Base-by-base conservation (phyloP, 2,888 invertebrate genomes). In the Melanostoma scalare region DNA sequence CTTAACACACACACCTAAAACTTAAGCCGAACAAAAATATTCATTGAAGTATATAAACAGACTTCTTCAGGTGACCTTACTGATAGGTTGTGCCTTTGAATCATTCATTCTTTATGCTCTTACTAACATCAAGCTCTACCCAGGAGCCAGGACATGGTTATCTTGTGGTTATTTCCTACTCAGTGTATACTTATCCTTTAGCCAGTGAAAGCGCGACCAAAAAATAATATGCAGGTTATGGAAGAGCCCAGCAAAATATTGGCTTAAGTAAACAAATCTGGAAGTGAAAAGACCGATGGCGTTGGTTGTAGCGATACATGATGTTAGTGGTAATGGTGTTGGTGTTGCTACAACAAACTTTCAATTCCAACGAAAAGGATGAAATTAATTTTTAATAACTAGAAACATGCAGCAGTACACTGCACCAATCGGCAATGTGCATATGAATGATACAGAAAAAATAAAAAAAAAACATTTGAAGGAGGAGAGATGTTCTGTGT, bases 351-450 rank as follows among this genome's bases (percentile, higher is more conserved):
- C 78, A 78, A 74, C 58, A 78, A 74, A 73, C 50, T 60, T 77
- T 74, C 42, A 42, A 61, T 75, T 75, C 40, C 53, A 69, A 55
- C 52, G 53, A 53, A 55, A 65, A 74, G 60, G 74, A 72, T 79
- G 48, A 67, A 71, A 84, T 84, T 79, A 84, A 84, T 84, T 67
- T 84, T 84, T 84, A 79, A 63, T 63, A 63, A 84, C 65, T 79
- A 82, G 74, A 72, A 76, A 74, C 77, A 82, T 78, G 58, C 68
- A 69, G 69, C 71, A 75, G 71, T 61, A 71, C 38, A 31, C 84
- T 74, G 31, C 73, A 78, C 78, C 73, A 78, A 71, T 63, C 78
- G 55, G 68, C 44, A 67, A 79, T 75, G 73, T 79, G 79, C 79
- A 84, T 60, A 74, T 73, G 68, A 56, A 67, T 76, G 67, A 67